A percentile compares a stretch with the other conserved stretches of the same genome.
Evolutionary conservation across 2,113 vertebrate genomes (phyloP).

Genomic region (Tragelaphus strepsiceros): DNA sequence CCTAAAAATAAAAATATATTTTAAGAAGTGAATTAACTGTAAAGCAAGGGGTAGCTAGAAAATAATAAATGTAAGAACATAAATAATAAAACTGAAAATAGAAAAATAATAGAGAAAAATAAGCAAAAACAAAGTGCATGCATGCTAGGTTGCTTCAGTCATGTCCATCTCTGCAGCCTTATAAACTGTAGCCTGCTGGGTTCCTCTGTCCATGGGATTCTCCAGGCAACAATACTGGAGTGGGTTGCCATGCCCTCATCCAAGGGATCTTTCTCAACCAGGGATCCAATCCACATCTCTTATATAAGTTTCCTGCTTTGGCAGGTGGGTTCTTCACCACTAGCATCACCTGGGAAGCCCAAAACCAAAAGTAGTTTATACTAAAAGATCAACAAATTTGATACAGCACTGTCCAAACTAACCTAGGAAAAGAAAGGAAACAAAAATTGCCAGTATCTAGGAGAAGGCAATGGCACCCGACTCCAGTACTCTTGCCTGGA

Average conservation of each 20-base stretch:
- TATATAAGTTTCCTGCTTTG: background rate
- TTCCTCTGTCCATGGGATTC: background rate
- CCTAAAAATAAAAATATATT: background rate
- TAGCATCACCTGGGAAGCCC: background rate
- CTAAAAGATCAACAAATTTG: background rate
- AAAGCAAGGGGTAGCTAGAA: background rate
- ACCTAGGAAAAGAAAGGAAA: background rate
- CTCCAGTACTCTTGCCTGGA: no score
- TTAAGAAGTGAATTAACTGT: background rate
- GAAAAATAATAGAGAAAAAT: background rate
- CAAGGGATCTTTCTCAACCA: background rate
- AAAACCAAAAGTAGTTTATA: background rate
- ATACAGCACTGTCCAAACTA: background rate
- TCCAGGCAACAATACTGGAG: background rate
- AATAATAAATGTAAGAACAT: background rate
- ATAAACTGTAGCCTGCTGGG: background rate
- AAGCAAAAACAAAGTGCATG: background rate
- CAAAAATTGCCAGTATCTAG: background rate
- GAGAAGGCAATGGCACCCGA: no score
- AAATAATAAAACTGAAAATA: background rate
- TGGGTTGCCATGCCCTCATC: background rate
- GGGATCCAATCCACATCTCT: background rate
- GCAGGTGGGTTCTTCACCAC: background rate
- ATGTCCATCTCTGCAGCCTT: background rate
- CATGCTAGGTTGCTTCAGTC: background rate